These are phyloP conservation scores for Dromococcyx pavoninus DNA, from an alignment of 2,797 vertebrate species.

Conservation along the genomic window DNA sequence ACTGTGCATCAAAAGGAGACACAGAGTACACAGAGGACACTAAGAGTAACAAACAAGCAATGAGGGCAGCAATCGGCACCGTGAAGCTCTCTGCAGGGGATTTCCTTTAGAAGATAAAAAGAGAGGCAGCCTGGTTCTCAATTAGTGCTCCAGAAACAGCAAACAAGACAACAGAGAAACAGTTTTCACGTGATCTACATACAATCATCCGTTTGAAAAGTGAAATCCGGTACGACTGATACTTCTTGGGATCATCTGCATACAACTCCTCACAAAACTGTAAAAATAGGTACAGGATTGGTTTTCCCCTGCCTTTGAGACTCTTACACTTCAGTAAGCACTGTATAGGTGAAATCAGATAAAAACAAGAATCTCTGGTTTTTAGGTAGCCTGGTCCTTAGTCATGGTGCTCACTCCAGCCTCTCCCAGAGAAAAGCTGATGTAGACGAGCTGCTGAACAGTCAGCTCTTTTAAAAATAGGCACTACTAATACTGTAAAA, in stretches of 20 bases:
- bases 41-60: constrained; percentile 65
- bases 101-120: constrained; percentile 47
- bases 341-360: constrained; percentile 17
- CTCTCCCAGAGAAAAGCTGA: background rate
- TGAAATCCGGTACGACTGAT: constrained; percentile 90
- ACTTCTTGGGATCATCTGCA: constrained; percentile 91
- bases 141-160: constrained; percentile 72
- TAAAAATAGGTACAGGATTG: constrained; percentile 81
- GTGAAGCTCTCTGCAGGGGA: constrained; percentile 49
- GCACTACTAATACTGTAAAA: background rate
- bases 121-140: constrained; percentile 67
- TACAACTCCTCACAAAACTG: constrained; percentile 93
- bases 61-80: constrained; percentile 47
- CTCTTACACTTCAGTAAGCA: constrained; percentile 27
- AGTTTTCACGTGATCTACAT: constrained; percentile 83
- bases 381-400: background rate
- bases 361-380: background rate
- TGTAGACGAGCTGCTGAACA: background rate
- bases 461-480: background rate
- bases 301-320: constrained; percentile 51
- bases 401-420: background rate
- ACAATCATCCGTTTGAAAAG: constrained; percentile 97
- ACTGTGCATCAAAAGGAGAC: constrained; percentile 57
- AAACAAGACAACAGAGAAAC: constrained; percentile 53
- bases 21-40: constrained; percentile 54